Percentiles rank a stretch among this genome's conserved stretches.
Evolutionary conservation across 2,888 invertebrate species (phyloP).

Genomic region (Pantelozetes paolii): DNA sequence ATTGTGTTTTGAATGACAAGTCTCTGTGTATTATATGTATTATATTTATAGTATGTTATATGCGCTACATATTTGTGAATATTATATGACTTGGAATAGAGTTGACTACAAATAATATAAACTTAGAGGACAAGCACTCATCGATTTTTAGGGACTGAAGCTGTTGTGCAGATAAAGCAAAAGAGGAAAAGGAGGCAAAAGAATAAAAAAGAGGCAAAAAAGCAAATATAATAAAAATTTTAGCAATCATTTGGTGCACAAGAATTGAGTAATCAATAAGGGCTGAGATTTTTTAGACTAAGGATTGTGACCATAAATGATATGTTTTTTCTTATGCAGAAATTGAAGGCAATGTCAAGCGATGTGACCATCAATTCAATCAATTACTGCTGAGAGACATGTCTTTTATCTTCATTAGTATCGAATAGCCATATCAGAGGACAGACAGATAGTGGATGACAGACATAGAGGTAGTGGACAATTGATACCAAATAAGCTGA

Average conservation of each 20-base stretch:
- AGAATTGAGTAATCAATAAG: slow-evolving; percentile 10
- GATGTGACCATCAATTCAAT: slow-evolving; percentile 4
- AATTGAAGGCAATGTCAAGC: background rate
- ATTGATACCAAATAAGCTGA: background rate
- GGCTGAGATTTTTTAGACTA: background rate
- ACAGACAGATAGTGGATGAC: background rate
- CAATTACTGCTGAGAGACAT: slow-evolving; percentile 13
- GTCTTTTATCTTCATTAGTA: slow-evolving; percentile 16
- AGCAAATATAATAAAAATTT: slow-evolving; percentile 9
- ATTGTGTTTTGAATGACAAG: too few relatives aligned
- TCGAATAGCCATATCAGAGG: background rate
- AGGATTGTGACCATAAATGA: background rate
- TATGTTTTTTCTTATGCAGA: background rate
- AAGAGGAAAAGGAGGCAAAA: slow-evolving; percentile 3
- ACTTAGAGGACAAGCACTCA: background rate
- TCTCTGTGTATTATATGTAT: too few relatives aligned
- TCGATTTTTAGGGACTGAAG: slow-evolving; percentile 22
- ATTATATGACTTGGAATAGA: slow-evolving; percentile 7
- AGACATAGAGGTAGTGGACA: background rate
- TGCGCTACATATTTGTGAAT: slow-evolving; percentile 14
- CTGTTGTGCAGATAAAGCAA: slow-evolving; percentile 18
- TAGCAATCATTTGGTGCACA: slow-evolving; percentile 9
- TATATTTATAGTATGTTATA: slow-evolving; percentile 2
- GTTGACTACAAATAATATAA: slow-evolving; percentile 7
- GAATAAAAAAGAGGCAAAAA: background rate